Evolutionary conservation across 1,140 invertebrate species (phyloP).

Genomic region (Neodiprion fabricii): DNA sequence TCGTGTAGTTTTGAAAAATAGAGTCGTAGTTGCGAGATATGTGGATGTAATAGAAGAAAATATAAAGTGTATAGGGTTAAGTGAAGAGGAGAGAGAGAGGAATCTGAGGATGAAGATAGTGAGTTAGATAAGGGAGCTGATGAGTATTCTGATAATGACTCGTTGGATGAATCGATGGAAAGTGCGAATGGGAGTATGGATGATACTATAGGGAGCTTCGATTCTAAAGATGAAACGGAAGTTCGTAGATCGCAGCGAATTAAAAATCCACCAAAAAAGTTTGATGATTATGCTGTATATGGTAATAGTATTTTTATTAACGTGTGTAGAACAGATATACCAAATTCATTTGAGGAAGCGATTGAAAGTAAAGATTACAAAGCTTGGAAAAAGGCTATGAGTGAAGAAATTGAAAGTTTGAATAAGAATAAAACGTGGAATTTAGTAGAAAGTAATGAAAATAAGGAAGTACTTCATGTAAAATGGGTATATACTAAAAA

Average conservation of each 20-base stretch:
- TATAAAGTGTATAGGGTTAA: conserved; percentile 24
- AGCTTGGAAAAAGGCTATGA: conserved; percentile 24
- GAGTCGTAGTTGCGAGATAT: conserved; percentile 31
- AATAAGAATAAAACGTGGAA: conserved; percentile 31
- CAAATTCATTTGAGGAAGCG: conserved; percentile 11
- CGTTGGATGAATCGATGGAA: not conserved
- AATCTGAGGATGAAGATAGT: not conserved
- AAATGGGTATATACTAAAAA: conserved; percentile 34
- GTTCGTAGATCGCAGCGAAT: not conserved
- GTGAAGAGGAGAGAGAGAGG: conserved; percentile 17
- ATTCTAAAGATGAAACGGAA: not conserved
- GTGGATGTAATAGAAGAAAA: conserved; percentile 34
- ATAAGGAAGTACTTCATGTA: conserved; percentile 25
- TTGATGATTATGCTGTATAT: not conserved
- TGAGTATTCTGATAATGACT: not conserved
- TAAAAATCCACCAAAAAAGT: not conserved
- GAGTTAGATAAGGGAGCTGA: not conserved
- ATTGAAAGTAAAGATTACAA: conserved; percentile 15
- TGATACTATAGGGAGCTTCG: not conserved
- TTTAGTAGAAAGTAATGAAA: conserved; percentile 23
- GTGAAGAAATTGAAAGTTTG: conserved; percentile 24
- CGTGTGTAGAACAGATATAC: not conserved
- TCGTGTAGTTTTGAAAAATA: conserved; percentile 32
- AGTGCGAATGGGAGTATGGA: not conserved
- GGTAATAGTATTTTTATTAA: not conserved